Base-by-base conservation (phyloP, 2,888 invertebrate species). In the Drosophila fulvimacula region DNA sequence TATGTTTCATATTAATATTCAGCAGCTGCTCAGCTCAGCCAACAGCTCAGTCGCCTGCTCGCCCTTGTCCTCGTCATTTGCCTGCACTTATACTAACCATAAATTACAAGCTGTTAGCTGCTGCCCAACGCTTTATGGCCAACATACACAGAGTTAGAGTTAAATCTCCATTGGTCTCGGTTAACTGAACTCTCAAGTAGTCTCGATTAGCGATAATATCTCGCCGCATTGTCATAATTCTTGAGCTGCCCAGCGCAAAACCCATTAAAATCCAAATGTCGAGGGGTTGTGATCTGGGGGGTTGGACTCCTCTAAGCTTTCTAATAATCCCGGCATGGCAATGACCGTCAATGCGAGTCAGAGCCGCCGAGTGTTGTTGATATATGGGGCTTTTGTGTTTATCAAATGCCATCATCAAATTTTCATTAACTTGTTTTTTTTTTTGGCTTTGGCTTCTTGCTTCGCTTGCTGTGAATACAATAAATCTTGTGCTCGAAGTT, bases 191-290 rank as follows among this genome's bases (percentile, higher is more conserved):
- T 79, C 77, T 75, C 84, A 75, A 83, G 87, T 83, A 78, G 80
- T 68, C 81, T 76, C 83, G 87, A 87, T 87, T 84, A 87, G 82
- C 82, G 87, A 83, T 83, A 84, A 78, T 84, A 81, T 84, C 82
- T 81, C 82, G 82, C 74, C 82, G 87, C 87, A 83, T 87, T 87
- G 87, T 83, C 87, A 87, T 87, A 83, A 83, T 84, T 83, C 87
- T 83, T 83, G 64, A 69, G 76, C 80, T 70, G 73, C 70, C 76
- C 74, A 68, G 56, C 73, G 73, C 65, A 84, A 86, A 83, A 70
- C 59, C 82, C 84, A 87, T 83, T 83, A 87, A 77, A 83, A 70
- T 84, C 77, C 61, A 76, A 70, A 73, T 82, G 62, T 72, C 51
- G 59, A 56, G 52, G 55, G 24, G n/a, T 48, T 32, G 42, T 10